phyloP scores from a whole-genome alignment of 2,113 vertebrate genomes.

The Callopanchax toddi region DNA sequence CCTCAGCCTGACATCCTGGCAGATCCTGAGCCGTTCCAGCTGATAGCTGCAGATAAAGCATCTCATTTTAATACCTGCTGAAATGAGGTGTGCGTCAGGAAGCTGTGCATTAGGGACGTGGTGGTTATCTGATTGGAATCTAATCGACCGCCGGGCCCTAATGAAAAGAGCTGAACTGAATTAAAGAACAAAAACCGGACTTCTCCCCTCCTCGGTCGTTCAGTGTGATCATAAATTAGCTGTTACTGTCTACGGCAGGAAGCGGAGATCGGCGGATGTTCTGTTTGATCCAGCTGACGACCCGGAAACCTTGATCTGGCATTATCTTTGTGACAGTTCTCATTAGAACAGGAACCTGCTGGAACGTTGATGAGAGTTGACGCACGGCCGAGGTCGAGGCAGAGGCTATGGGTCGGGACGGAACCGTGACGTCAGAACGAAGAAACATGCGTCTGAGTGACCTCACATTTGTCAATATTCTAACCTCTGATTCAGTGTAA shows the following conservation, averaged over 20 bases:
- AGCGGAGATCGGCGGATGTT: not conserved
- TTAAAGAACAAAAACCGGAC: not conserved
- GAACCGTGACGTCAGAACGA: not conserved
- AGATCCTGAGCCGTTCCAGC: not conserved
- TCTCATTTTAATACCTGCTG: slow-evolving; percentile 1
- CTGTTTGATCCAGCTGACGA: not conserved
- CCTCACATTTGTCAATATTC: no score
- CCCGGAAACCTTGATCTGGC: slow-evolving; percentile 38
- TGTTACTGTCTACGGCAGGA: no score
- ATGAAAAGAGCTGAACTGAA: not conserved
- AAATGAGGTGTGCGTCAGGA: not conserved
- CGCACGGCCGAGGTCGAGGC: slow-evolving; percentile 11
- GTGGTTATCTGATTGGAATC: slow-evolving; percentile 3
- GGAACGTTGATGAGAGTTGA: slow-evolving; percentile 4
- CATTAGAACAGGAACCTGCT: not conserved
- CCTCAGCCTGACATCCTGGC: not conserved
- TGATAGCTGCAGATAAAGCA: slow-evolving; percentile 3
- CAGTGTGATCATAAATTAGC: not conserved
- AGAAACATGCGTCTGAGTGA: accelerated
- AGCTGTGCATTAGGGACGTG: no score
- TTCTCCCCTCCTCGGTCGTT: not conserved
- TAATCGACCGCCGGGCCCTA: not conserved
- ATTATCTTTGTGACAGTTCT: slow-evolving; percentile 39
- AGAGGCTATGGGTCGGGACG: not conserved
- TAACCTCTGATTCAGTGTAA: not conserved